Evolutionary conservation across 2,797 vertebrate genomes (phyloP).

Genomic region (Lophotriccus pileatus): DNA sequence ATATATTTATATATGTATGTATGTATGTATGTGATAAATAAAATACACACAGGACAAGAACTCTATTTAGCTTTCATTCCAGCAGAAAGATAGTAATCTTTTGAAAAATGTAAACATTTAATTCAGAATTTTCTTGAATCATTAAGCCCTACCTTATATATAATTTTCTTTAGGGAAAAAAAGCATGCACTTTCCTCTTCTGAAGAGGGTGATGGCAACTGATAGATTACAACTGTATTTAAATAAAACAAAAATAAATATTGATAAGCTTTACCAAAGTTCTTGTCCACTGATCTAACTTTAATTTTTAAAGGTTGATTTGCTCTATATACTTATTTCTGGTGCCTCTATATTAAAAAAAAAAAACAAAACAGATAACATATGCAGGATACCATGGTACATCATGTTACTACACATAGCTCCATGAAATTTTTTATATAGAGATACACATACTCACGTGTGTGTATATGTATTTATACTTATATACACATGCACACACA

Average conservation of each 20-base stretch:
- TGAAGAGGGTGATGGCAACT: constrained; percentile 42
- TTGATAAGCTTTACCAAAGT: constrained; percentile 73
- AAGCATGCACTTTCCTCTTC: constrained; percentile 53
- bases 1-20: not conserved
- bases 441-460: not conserved
- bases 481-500: not conserved
- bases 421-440: not conserved
- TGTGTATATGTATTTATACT: not conserved
- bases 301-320: constrained; percentile 41
- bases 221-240: constrained; percentile 34
- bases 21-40: constrained; percentile 24
- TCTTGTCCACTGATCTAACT: constrained; percentile 64
- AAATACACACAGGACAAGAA: constrained; percentile 50
- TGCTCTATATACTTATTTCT: constrained; percentile 38
- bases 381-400: constrained; percentile 14
- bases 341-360: constrained; percentile 20
- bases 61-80: constrained; percentile 43
- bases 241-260: constrained; percentile 28
- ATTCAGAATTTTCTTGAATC: constrained; percentile 27
- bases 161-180: constrained; percentile 27
- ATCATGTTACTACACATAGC: not conserved
- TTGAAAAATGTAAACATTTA: constrained; percentile 2
- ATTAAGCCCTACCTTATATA: not conserved
- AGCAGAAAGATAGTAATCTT: not conserved
- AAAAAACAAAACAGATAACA: not conserved